phyloP scores from a whole-genome alignment of 2,113 vertebrate species.

The Centropus unirufus region DNA sequence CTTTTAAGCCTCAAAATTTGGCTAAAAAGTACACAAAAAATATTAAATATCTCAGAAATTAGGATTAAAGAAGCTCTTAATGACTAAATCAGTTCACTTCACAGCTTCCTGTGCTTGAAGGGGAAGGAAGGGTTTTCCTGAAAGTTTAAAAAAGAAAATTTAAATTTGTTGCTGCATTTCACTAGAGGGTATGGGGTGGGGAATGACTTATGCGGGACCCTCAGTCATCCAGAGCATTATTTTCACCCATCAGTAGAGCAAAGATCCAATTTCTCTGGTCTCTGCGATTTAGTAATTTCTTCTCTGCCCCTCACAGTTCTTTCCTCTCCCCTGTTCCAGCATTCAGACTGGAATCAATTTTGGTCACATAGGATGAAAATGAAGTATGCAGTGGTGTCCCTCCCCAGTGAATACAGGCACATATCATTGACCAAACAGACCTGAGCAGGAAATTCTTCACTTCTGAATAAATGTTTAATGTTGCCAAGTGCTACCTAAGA shows the following conservation, averaged over 20 bases:
- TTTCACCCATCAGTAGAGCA: neutral
- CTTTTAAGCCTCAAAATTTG: neutral
- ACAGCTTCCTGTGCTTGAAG: neutral
- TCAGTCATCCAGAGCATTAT: neutral
- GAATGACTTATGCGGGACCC: neutral
- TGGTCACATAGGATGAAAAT: accelerated
- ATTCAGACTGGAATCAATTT: neutral
- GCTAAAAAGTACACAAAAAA: neutral
- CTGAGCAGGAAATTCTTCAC: neutral
- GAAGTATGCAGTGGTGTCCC: neutral
- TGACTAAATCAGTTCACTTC: neutral
- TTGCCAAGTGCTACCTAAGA: neutral
- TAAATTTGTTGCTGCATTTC: neutral
- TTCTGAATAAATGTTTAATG: neutral
- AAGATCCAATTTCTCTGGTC: neutral
- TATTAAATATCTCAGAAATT: neutral
- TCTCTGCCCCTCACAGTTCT: neutral
- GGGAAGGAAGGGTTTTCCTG: neutral
- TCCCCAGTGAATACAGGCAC: neutral
- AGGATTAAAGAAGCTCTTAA: neutral
- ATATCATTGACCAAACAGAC: neutral
- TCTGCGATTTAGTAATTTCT: neutral
- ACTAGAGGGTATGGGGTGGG: neutral
- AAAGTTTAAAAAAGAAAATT: neutral
- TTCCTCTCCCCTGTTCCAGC: neutral